Conservation (phyloP, 2,113 vertebrate genomes). For the Hippocampus guttulatus region DNA sequence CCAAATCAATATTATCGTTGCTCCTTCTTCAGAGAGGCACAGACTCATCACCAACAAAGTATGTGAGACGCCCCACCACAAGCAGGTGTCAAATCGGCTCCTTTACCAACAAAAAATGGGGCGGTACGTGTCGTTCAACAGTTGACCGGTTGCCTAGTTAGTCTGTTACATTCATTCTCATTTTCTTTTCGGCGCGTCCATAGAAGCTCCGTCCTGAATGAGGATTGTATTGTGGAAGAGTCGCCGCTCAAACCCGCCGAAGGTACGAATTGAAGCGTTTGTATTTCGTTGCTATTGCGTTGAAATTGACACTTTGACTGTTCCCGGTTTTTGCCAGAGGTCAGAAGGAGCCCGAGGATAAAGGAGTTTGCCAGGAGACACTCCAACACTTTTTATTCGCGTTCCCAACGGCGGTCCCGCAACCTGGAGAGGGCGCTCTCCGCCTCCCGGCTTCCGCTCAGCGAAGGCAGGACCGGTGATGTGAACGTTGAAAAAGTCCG, state of each 20-base stretch:
- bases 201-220: conserved; percentile 77
- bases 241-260: conserved; percentile 82
- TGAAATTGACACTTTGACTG: neutral
- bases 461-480: conserved; percentile 35
- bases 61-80: conserved; percentile 86
- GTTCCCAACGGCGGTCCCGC: conserved; percentile 71
- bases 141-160: neutral
- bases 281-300: too few relatives aligned
- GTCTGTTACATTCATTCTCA: neutral
- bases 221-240: conserved; percentile 83
- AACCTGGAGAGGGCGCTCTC: conserved; percentile 70
- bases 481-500: conserved; percentile 53
- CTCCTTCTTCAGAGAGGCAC: conserved; percentile 69
- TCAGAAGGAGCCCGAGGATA: conserved; percentile 88
- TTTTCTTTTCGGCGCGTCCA: neutral
- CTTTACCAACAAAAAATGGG: conserved; percentile 84
- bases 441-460: conserved; percentile 55
- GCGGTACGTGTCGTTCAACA: conserved; percentile 65
- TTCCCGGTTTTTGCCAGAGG: conserved; percentile 49
- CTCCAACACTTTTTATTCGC: conserved; percentile 78
- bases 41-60: conserved; percentile 85
- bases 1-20: neutral
- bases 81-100: conserved; percentile 83
- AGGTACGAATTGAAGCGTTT: conserved; percentile 61
- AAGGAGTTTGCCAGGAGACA: conserved; percentile 75